Base-by-base conservation (phyloP, 2,888 invertebrate species). In the Cephus sareptanus region DNA sequence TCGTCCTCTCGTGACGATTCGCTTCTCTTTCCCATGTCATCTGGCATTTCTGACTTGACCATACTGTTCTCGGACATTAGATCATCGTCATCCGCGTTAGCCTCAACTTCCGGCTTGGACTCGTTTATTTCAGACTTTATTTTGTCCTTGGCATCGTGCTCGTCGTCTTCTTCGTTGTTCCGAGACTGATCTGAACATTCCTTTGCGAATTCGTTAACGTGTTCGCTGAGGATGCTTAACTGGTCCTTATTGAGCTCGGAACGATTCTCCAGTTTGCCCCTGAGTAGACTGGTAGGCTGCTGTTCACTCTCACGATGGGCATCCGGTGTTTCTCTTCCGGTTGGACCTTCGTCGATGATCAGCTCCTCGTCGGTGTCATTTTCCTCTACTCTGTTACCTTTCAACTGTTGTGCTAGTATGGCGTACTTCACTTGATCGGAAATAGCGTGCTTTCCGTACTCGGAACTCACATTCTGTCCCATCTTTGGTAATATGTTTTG, bases 341-440 rank as follows among this genome's bases (percentile, higher is more conserved):
- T 79, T 80, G 4, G 90, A 56, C 94, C 94, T 86, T 95, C 95
- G 83, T 96, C 95, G 81, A 96, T 95, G 0, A 96, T 92, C 76
- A 95, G 90, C 69, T 94, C 93, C 80, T 95, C 95, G 4, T 95
- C 95, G 81, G 95, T 94, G 80, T 95, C 95, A 86, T 95, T 94
- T 73, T 94, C 94, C 77, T 94, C 94, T 79, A 93, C 92, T 74
- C 89, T 85, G 82, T 87, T 89, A 69, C 85, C 86, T 79, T 96
- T 96, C 3, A 97, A 92, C 85, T 97, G 96, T 84, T 96, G 96
- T 30, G 96, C 95, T 82, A 96, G 88, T 74, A 97, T 94, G 0
- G 97, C 96, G 83, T 94, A 95, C 86, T 96, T 96, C 0, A 96
- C 93, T 85, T 95, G 94, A 82, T 95, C 94, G 0, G 94, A 94